A percentile compares a stretch with the other conserved stretches of the same genome.
Conservation (phyloP, 2,888 invertebrate species). For the Agrochola circellaris region DNA sequence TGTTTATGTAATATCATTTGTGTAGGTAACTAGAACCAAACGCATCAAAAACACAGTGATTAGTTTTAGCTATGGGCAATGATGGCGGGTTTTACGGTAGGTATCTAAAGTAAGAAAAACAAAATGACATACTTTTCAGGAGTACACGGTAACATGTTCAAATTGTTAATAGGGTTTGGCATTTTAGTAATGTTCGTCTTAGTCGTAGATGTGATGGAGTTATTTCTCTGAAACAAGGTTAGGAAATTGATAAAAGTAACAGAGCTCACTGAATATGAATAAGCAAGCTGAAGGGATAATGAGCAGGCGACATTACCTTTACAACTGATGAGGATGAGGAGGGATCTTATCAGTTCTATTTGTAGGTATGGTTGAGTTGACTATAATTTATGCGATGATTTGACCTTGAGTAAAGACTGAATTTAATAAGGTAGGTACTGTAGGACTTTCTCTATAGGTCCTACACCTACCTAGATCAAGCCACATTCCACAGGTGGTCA, state of each 20-base stretch:
- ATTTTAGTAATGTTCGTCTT: constrained; percentile 13
- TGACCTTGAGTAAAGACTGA: neutral
- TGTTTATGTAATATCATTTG: too few species aligned
- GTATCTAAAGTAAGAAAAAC: too few species aligned
- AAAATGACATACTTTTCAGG: constrained; percentile 44
- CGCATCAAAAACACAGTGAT: too few species aligned
- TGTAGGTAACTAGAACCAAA: too few species aligned
- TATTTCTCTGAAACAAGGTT: constrained; percentile 48
- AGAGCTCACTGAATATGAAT: neutral
- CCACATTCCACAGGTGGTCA: neutral
- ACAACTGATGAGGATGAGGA: neutral
- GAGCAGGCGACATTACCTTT: neutral
- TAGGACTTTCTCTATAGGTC: neutral
- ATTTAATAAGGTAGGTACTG: neutral
- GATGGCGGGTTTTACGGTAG: too few species aligned
- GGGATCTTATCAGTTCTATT: too few species aligned
- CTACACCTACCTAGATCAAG: neutral
- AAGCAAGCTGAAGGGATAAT: neutral
- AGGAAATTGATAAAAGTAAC: neutral
- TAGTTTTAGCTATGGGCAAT: too few species aligned
- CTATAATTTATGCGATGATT: neutral
- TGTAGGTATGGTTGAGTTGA: neutral
- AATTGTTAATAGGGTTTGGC: constrained; percentile 21
- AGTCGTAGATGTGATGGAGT: neutral
- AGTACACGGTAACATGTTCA: constrained; percentile 15